Evolutionary conservation across 92 coral and sea anemone genomes (phyloP).

Genomic region (Pocillopora meandrina): DNA sequence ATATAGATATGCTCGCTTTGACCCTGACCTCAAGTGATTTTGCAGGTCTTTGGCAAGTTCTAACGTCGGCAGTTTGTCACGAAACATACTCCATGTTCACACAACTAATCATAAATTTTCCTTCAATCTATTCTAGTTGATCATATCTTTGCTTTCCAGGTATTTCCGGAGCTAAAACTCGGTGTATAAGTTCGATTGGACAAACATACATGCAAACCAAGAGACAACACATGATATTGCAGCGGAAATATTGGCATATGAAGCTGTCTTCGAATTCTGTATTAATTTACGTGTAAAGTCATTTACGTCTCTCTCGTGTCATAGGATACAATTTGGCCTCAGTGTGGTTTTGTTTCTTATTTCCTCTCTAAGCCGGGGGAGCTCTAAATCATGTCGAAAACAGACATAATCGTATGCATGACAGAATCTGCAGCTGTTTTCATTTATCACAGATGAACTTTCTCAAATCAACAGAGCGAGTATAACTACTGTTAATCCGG

Average conservation of each 20-base stretch:
- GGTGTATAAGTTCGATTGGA: background rate
- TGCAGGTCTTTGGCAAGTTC: background rate
- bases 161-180: too few relatives aligned
- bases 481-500: background rate
- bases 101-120: background rate
- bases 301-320: background rate
- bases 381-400: background rate
- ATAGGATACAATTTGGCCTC: background rate
- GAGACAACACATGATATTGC: background rate
- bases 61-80: background rate
- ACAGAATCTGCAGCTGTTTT: constrained; percentile 1
- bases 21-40: constrained; percentile 5
- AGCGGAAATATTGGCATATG: background rate
- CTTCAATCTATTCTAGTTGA: background rate
- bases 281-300: background rate
- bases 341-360: background rate
- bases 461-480: background rate
- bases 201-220: background rate
- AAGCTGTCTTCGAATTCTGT: background rate
- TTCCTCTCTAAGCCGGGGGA: background rate
- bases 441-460: background rate
- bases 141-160: background rate
- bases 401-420: background rate
- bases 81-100: background rate
- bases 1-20: background rate